Percentiles rank a stretch among this genome's conserved stretches.
phyloP scores from a whole-genome alignment of 2,113 vertebrate species.

The Alethe diademata region DNA sequence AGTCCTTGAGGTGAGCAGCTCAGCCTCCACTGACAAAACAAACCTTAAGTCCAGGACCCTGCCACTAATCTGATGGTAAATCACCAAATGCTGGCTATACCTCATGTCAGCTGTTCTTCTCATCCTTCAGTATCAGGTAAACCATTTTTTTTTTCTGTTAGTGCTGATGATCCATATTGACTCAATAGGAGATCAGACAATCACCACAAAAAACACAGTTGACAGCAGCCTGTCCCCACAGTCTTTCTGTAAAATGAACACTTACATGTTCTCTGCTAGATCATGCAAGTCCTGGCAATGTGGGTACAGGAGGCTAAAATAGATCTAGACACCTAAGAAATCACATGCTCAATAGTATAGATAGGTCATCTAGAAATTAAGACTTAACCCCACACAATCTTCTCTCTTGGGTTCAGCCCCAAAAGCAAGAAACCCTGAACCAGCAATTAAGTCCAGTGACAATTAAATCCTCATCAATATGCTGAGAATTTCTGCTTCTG shows the following conservation, averaged over 20 bases:
- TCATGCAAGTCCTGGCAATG: background rate
- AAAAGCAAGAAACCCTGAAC: background rate
- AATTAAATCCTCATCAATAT: constrained; percentile 16
- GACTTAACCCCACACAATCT: background rate
- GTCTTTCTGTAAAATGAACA: background rate
- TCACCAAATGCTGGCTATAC: background rate
- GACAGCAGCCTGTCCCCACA: background rate
- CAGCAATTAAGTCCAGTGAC: background rate
- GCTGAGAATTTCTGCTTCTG: background rate
- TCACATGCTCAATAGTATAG: background rate
- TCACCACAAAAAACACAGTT: background rate
- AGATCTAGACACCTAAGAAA: background rate
- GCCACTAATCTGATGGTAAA: background rate
- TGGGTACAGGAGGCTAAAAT: background rate
- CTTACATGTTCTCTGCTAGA: background rate
- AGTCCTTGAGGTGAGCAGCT: background rate
- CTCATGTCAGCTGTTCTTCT: background rate
- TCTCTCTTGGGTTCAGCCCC: background rate
- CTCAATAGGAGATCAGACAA: background rate
- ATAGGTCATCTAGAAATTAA: background rate
- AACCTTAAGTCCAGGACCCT: background rate
- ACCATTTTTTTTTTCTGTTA: background rate
- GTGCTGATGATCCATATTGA: background rate
- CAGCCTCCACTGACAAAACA: background rate
- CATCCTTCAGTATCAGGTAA: background rate